Conservation (phyloP, 2,113 vertebrate genomes). For the Xiphophorus maculatus region DNA sequence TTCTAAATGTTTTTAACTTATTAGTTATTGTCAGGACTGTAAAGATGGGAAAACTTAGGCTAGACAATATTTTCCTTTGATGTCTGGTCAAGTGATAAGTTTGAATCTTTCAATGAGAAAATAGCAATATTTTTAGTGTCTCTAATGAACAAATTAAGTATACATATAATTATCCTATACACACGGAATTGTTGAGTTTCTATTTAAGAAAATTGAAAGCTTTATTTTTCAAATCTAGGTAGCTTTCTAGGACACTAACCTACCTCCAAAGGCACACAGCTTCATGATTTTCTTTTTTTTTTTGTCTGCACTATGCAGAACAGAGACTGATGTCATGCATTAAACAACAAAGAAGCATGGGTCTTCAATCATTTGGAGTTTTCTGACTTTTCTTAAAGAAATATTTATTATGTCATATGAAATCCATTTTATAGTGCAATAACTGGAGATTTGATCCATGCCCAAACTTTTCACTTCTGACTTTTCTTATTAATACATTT, state of each 20-base stretch:
- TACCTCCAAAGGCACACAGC: not conserved
- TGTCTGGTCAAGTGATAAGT: no score
- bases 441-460: not conserved
- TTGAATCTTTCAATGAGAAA: no score
- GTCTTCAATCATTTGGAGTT: not conserved
- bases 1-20: no score
- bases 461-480: not conserved
- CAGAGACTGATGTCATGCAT: not conserved
- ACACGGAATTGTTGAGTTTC: no score
- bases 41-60: no score
- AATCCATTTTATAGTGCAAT: not conserved
- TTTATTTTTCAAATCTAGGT: no score
- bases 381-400: not conserved
- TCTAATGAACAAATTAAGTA: no score
- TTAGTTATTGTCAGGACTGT: no score
- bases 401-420: not conserved
- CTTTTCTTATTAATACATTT: not conserved
- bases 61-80: no score
- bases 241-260: not conserved
- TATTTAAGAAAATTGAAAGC: no score
- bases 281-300: not conserved
- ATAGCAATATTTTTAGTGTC: no score
- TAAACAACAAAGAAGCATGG: not conserved
- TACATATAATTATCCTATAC: no score
- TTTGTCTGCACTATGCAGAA: not conserved